Percentiles rank a stretch among this genome's conserved stretches.
Conservation (phyloP, 1,140 invertebrate species). For the Drosophila trapezifrons region DNA sequence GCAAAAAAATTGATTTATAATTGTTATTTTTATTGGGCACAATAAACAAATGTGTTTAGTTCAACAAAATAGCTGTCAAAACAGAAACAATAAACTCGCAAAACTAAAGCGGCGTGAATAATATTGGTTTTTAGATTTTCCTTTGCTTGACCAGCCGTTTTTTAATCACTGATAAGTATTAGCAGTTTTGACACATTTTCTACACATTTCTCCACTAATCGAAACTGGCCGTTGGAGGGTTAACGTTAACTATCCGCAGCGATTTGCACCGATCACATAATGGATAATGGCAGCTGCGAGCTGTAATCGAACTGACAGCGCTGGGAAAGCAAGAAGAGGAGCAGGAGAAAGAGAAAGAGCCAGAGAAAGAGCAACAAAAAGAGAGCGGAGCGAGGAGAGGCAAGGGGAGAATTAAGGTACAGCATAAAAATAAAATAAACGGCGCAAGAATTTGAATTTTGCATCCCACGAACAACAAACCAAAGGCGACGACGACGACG, state of each 20-base stretch:
- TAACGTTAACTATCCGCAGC: conserved; percentile 9
- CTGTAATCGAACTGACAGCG: conserved; percentile 40
- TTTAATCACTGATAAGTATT: conserved; percentile 10
- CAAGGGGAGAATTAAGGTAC: conserved; percentile 47
- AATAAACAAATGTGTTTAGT: conserved; percentile 4
- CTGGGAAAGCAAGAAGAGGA: conserved; percentile 15
- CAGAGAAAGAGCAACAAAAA: conserved; percentile 2
- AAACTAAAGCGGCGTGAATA: background rate
- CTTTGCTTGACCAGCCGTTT: conserved; percentile 16
- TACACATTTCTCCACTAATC: conserved; percentile 15
- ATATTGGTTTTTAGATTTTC: background rate
- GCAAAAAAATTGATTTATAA: too few relatives aligned
- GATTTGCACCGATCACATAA: conserved; percentile 40
- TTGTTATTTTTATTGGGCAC: too few relatives aligned
- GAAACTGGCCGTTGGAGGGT: conserved; percentile 16
- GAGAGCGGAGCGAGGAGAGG: conserved; percentile 6
- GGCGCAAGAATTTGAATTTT: conserved; percentile 68
- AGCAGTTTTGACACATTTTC: conserved; percentile 17
- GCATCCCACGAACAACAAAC: conserved; percentile 63
- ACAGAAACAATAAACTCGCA: background rate
- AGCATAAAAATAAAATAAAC: conserved; percentile 71
- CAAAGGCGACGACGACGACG: conserved; percentile 6
- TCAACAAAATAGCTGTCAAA: conserved; percentile 28
- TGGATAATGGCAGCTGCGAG: conserved; percentile 53
- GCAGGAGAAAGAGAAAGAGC: conserved; percentile 18